Base-by-base conservation (phyloP, 2,113 vertebrate genomes). In the Carassius auratus region DNA sequence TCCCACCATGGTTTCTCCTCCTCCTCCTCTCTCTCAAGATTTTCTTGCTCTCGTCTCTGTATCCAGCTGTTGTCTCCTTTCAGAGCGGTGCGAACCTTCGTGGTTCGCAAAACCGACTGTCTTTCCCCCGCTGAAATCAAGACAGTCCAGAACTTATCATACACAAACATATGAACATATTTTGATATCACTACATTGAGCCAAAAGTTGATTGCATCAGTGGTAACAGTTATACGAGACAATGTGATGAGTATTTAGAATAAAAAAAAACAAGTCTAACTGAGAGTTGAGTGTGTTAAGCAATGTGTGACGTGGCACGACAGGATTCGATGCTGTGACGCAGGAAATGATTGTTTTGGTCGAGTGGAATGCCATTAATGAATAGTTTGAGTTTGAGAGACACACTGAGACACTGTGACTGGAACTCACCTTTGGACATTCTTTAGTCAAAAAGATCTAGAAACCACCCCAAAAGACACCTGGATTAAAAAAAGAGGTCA, bases 21-120 rank as follows among this genome's bases (percentile, higher is more conserved):
- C 13, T 91, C 88, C 4, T 86, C 87, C 5, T 87, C 84, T 2
- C 90, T 78, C 0, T 93, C 89, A 0, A 87, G 86, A 6, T 91
- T 78, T 33, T 92, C 62, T 0, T 93, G 91, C 62, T 26, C 89
- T 8, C 84, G 86, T 36, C 90, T 93, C 78, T 96, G 94, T 89
- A 98, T 92, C 98, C 98, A 99, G 93, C 97, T 98, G 86, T 85
- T 90, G 64, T 99, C 98, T 10, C 93, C 95, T 62, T 94, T 98
- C 88, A 98, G 92, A 0, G 95, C 96, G 69, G 95, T 96, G 19
- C 96, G 94, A 5, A 99, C 97, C 92, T 97, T 98, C 90, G 96
- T 97, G 89, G 96, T 96, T 83, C 66, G 94, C 8, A 98, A 91
- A 88, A 99, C 96, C 12, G 94, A 88, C 57, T 92, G 94, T 85